Evolutionary conservation across 2,113 vertebrate genomes (phyloP).

Genomic region (Calonectris borealis): DNA sequence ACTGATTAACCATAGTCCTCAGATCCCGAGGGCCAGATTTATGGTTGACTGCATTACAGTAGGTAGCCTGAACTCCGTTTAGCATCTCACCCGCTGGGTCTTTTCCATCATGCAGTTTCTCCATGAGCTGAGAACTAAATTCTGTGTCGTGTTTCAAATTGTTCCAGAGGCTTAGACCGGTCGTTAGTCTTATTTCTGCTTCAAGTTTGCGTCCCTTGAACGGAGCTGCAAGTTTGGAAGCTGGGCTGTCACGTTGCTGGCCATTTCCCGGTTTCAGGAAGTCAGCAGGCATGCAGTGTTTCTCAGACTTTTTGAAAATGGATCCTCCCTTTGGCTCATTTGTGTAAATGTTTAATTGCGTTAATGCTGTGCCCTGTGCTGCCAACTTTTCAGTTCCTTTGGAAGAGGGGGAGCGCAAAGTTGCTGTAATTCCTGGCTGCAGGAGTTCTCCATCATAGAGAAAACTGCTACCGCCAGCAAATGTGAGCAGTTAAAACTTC

Average conservation of each 20-base stretch:
- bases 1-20: background rate
- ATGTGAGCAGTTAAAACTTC: background rate
- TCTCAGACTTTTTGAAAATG: background rate
- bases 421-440: background rate
- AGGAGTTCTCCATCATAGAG: background rate
- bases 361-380: background rate
- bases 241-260: background rate
- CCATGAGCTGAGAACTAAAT: background rate
- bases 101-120: background rate
- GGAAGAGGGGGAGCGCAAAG: background rate
- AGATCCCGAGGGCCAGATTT: background rate
- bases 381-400: background rate
- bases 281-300: background rate
- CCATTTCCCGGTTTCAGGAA: background rate
- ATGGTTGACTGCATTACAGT: background rate
- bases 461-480: background rate
- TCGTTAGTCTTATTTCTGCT: background rate
- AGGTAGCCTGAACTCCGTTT: background rate
- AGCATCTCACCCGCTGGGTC: accelerated
- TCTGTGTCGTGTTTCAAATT: background rate
- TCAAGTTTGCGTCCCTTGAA: background rate
- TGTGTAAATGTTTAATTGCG: background rate
- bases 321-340: background rate
- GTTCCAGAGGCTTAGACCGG: background rate
- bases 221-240: background rate